Percentiles rank a stretch among this genome's conserved stretches.
Conservation (phyloP, 2,113 vertebrate genomes). For the Verasper variegatus region DNA sequence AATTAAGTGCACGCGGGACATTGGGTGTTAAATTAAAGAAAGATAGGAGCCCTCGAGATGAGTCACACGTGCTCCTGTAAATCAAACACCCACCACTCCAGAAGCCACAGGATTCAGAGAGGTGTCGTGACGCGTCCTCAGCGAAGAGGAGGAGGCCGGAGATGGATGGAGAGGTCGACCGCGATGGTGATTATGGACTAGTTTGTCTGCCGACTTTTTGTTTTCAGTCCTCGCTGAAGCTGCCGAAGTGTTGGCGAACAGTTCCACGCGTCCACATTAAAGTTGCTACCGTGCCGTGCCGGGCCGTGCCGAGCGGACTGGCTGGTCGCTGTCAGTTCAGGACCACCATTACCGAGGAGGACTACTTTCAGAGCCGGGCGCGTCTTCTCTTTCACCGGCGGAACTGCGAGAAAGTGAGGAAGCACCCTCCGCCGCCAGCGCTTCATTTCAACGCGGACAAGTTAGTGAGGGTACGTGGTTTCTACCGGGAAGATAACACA, state of each 20-base stretch:
- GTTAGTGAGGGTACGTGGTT: constrained; percentile 20
- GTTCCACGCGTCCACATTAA: not conserved
- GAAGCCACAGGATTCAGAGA: constrained; percentile 45
- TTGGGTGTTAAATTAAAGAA: constrained; percentile 5
- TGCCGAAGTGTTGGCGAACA: not conserved
- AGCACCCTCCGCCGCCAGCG: not conserved
- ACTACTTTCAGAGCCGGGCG: constrained; percentile 11
- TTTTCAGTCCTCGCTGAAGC: not conserved
- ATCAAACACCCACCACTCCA: constrained; percentile 20
- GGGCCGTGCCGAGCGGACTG: not conserved
- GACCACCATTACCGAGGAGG: constrained; percentile 67
- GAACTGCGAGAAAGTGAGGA: constrained; percentile 29
- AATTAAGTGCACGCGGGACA: not conserved
- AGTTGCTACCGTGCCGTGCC: constrained; percentile 15
- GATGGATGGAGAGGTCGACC: constrained; percentile 68
- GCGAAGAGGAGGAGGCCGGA: constrained; percentile 37
- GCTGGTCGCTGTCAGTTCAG: constrained; percentile 82
- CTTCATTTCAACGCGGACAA: constrained; percentile 16
- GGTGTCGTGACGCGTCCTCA: constrained; percentile 75
- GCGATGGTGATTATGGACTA: constrained; percentile 31
- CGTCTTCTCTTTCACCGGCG: not conserved
- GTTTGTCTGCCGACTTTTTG: constrained; percentile 34
- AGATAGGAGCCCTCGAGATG: not conserved
- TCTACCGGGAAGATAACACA: not conserved
- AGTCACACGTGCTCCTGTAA: constrained; percentile 51